Base-by-base conservation (phyloP, 2,797 vertebrate genomes). In the Ibycter americanus region DNA sequence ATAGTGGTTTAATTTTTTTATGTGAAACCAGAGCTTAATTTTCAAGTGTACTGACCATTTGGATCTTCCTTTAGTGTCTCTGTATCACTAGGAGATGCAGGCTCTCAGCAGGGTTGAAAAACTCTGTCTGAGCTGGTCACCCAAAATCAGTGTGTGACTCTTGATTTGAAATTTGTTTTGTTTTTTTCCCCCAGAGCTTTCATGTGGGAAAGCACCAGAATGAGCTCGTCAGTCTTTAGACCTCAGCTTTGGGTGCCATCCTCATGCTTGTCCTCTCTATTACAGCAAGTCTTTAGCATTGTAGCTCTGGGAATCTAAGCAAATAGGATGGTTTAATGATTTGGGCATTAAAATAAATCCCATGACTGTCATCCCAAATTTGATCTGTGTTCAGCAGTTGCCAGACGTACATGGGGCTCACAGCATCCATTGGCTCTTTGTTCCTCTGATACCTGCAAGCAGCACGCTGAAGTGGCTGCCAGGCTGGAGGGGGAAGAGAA, bases 261-360 rank as follows among this genome's bases (percentile, higher is more conserved):
- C 71, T 88, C 0, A 0, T 2, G 1, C 83, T 58, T 83, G 55
- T 52, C 16, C n/a, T 77, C 52, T 1, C 6, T 66, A 22, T 2
- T 11, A n/a, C 47, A 83, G 40, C 34, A 44, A 74, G 19, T 56
- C 74, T 80, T 67, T 13, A 44, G 32, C 27, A 16, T 5, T 63
- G 51, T n/a, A 59, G 52, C 49, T 86, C n/a, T 47, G 52, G 52
- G 22, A 92, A 21, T 13, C 12, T n/a, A 59, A 88, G 70, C 13
- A 83, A 36, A 68, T 8, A 36, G 55, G 54, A 15, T 20, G 31
- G 27, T 89, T 90, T 70, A n/a, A 55, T 83, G 52, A 52, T 47
- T 40, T 85, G 40, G 34, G 9, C 16, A 10, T 74, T 71, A n/a
- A 85, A 87, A 70, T n/a, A 81, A 90, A 89, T 67, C 40, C 76